Conservation (phyloP, 2,797 vertebrate species). For the Clamator glandarius region DNA sequence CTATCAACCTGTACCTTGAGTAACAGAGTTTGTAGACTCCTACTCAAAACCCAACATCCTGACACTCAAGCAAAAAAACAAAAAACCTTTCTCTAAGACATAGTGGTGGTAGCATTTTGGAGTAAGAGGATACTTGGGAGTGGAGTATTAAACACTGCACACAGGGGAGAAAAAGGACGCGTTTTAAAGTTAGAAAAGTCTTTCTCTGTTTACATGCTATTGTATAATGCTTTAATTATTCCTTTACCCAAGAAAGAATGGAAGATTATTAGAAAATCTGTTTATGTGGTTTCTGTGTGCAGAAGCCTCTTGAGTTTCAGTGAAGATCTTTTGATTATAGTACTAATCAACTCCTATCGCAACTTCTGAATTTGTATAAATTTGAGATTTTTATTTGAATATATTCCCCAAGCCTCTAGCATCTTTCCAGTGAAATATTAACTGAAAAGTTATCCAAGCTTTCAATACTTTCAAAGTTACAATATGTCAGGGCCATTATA, state of each 20-base stretch:
- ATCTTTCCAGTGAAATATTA: background rate
- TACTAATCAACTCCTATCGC: background rate
- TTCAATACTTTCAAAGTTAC: no score
- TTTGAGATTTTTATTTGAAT: background rate
- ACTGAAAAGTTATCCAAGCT: background rate
- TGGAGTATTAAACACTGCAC: background rate
- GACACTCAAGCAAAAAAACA: background rate
- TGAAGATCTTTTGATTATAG: background rate
- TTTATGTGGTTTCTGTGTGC: background rate
- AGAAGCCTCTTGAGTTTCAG: background rate
- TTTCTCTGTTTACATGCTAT: background rate
- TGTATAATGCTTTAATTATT: background rate
- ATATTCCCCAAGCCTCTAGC: background rate
- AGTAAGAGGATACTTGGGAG: background rate
- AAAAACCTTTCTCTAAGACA: background rate
- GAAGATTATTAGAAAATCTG: background rate
- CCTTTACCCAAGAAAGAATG: background rate
- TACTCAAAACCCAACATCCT: background rate
- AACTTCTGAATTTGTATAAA: background rate
- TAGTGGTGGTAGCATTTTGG: background rate
- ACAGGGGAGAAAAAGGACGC: no score
- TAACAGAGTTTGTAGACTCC: background rate
- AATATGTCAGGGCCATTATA: no score
- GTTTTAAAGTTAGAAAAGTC: no score
- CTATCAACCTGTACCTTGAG: background rate